These are phyloP conservation scores for Thyatira batis DNA, from an alignment of 2,888 invertebrate genomes.

Conservation along the genomic window DNA sequence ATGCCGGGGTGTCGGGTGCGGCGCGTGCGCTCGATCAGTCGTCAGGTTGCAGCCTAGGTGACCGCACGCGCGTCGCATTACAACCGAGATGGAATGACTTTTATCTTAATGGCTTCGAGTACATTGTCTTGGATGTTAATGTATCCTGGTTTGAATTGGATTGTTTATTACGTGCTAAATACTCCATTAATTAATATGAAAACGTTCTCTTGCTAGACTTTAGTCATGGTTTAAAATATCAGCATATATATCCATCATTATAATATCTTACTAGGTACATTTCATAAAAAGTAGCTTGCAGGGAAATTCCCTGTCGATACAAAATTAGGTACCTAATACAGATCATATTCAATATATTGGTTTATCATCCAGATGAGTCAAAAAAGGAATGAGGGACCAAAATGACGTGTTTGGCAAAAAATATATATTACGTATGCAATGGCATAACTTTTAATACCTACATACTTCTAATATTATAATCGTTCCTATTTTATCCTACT, in stretches of 20 bases:
- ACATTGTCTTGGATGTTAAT: neutral
- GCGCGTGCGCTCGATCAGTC: constrained; percentile 56
- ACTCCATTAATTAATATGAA: too few relatives aligned
- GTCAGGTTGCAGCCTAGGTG: constrained; percentile 38
- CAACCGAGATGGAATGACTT: constrained; percentile 8
- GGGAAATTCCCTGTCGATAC: neutral
- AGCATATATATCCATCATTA: too few relatives aligned
- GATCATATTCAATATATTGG: neutral
- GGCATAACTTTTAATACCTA: too few relatives aligned
- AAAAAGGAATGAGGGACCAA: neutral
- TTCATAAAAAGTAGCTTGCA: neutral
- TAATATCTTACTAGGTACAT: too few relatives aligned
- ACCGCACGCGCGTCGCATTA: constrained; percentile 29
- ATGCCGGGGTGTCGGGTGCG: constrained; percentile 49
- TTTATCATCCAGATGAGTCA: neutral
- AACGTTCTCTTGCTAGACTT: too few relatives aligned
- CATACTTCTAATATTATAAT: too few relatives aligned
- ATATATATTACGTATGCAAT: too few relatives aligned
- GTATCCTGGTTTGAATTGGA: too few relatives aligned
- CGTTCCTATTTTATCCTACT: too few relatives aligned
- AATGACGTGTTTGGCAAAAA: neutral
- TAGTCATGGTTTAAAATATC: too few relatives aligned
- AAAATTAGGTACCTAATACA: neutral
- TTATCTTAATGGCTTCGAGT: neutral
- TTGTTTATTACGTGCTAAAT: too few relatives aligned